Percentiles rank a stretch among this genome's conserved stretches.
These are phyloP conservation scores for Romanomermis culicivorax DNA, from an alignment of 2,888 invertebrate species.

Conservation along the genomic window DNA sequence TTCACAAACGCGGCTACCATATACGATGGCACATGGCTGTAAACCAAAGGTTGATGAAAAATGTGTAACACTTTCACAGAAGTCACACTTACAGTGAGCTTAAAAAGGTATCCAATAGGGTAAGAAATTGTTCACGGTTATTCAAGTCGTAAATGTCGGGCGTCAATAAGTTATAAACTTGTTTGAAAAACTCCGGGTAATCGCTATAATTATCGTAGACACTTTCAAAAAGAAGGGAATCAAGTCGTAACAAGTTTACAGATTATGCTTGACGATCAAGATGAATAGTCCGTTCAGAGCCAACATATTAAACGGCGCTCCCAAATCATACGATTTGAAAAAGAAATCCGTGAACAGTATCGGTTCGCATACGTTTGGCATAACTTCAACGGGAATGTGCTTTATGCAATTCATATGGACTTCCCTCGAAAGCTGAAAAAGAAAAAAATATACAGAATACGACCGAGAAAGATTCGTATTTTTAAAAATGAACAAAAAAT, in stretches of 20 bases:
- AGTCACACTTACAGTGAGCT: conserved; percentile 60
- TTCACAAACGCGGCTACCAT: conserved; percentile 82
- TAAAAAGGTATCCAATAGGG: conserved; percentile 67
- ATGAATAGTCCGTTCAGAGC: conserved; percentile 76
- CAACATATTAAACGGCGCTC: conserved; percentile 46
- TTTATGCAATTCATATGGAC: neutral
- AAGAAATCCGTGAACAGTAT: conserved; percentile 69
- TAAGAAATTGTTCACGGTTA: conserved; percentile 65
- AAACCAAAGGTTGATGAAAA: too few species aligned
- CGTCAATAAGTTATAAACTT: conserved; percentile 79
- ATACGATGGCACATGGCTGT: conserved; percentile 64
- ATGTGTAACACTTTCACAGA: too few species aligned
- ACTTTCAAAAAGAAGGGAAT: conserved; percentile 4
- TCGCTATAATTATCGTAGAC: conserved; percentile 37
- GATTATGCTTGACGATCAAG: conserved; percentile 67
- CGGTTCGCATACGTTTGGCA: conserved; percentile 57
- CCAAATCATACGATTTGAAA: conserved; percentile 62
- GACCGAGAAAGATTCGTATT: neutral
- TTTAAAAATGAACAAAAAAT: conserved; percentile 13
- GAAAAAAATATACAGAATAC: neutral
- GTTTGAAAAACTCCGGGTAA: conserved; percentile 79
- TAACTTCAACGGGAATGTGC: conserved; percentile 51
- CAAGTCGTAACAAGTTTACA: conserved; percentile 34
- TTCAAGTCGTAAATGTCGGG: conserved; percentile 72
- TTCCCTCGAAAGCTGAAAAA: neutral